phyloP scores from a whole-genome alignment of 1,140 invertebrate species.

The Drosophila pruinosa region DNA sequence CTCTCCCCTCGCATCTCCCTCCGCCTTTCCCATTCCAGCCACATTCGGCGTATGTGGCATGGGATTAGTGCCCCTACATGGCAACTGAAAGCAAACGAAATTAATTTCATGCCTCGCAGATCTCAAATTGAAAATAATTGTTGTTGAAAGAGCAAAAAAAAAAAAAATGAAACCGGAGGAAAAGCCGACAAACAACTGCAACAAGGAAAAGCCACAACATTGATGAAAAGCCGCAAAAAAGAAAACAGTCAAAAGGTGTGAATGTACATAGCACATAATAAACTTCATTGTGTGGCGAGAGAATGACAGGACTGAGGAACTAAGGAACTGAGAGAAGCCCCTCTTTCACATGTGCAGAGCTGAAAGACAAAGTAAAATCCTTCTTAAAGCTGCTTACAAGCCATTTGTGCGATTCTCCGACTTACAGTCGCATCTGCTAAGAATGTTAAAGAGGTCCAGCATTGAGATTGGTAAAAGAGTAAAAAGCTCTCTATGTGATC shows the following conservation, averaged over 20 bases:
- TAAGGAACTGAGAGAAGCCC: too few relatives aligned
- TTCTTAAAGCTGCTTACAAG: constrained; percentile 1
- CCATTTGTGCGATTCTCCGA: too few relatives aligned
- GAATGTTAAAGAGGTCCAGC: too few relatives aligned
- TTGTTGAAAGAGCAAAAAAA: not conserved
- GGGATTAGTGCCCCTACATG: not conserved
- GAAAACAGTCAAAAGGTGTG: constrained; percentile 1
- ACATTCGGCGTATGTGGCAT: not conserved
- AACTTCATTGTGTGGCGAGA: constrained; percentile 7
- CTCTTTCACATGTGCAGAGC: not conserved
- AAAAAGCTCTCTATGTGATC: too few relatives aligned
- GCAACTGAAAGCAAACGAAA: constrained; percentile 36
- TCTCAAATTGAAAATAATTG: constrained; percentile 71
- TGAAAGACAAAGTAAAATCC: constrained; percentile 39
- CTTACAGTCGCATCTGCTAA: too few relatives aligned
- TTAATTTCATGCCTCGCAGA: constrained; percentile 75
- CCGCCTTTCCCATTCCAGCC: too few relatives aligned
- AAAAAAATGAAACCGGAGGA: not conserved
- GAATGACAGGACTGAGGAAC: constrained; percentile 1
- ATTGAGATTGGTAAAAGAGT: too few relatives aligned
- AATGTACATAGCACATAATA: not conserved
- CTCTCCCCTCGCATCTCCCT: not conserved
- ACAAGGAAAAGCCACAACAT: not conserved
- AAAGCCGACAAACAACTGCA: not conserved
- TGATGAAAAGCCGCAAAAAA: not conserved